Percentiles rank a stretch among this genome's conserved stretches.
Evolutionary conservation across 2,888 invertebrate species (phyloP).

Genomic region (Nymphalis c-album): DNA sequence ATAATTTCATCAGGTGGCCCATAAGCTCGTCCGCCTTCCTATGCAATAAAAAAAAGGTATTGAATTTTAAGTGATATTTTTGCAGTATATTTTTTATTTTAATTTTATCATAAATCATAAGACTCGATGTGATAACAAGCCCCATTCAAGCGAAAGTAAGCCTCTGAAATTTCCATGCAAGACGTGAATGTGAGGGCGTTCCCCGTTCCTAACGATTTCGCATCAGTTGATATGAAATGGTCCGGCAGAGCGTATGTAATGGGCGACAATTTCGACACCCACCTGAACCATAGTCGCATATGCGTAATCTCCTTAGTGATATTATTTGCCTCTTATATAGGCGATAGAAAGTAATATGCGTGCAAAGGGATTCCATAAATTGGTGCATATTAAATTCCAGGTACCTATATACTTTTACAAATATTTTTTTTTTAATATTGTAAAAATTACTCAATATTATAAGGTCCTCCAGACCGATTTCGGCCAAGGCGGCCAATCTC

Average conservation of each 20-base stretch:
- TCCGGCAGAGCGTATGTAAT: conserved; percentile 66
- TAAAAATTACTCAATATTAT: no score
- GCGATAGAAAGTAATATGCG: not conserved
- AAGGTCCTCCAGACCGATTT: no score
- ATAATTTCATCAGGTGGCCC: no score
- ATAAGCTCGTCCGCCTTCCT: no score
- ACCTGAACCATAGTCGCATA: conserved; percentile 59
- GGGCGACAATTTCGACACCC: conserved; percentile 70
- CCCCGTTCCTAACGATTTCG: conserved; percentile 63
- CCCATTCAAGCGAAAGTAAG: not conserved
- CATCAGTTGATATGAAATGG: conserved; percentile 71
- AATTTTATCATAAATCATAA: not conserved
- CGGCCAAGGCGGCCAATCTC: no score
- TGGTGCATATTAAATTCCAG: not conserved
- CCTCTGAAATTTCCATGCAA: conserved; percentile 42
- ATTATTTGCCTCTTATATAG: conserved; percentile 37
- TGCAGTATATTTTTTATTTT: not conserved
- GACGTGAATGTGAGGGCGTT: conserved; percentile 66
- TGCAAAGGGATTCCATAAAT: not conserved
- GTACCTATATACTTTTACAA: not conserved
- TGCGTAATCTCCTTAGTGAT: conserved; percentile 39
- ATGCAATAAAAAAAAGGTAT: no score
- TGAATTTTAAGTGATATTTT: not conserved
- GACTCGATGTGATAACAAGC: not conserved
- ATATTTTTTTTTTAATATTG: no score